Evolutionary conservation across 2,888 invertebrate species (phyloP).

Genomic region (Corbicula japonica): DNA sequence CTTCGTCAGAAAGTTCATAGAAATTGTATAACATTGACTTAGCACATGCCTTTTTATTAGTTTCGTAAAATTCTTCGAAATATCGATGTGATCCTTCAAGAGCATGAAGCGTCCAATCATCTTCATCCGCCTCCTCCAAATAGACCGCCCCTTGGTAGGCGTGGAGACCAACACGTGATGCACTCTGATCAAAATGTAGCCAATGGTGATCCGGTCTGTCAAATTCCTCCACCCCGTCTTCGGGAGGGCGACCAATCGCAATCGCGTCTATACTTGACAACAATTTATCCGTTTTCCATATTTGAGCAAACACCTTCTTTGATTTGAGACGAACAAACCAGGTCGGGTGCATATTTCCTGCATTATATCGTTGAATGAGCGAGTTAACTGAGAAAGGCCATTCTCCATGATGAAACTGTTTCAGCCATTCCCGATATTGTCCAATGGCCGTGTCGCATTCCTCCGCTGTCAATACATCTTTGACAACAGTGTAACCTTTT

Average conservation of each 20-base stretch:
- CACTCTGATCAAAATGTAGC: slow-evolving; percentile 80
- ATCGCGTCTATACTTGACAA: slow-evolving; percentile 80
- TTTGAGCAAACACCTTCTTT: slow-evolving; percentile 75
- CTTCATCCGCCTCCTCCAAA: slow-evolving; percentile 71
- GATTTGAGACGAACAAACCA: slow-evolving; percentile 77
- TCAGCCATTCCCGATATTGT: slow-evolving; percentile 72
- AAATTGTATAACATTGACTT: slow-evolving; percentile 48
- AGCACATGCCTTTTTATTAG: slow-evolving; percentile 46
- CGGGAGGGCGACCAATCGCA: slow-evolving; percentile 81
- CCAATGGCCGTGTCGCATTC: slow-evolving; percentile 70
- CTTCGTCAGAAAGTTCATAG: slow-evolving; percentile 58
- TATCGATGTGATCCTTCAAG: slow-evolving; percentile 70
- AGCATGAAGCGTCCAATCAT: slow-evolving; percentile 73
- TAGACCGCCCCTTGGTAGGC: slow-evolving; percentile 78
- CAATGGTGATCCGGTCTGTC: slow-evolving; percentile 60
- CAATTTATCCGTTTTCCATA: slow-evolving; percentile 81
- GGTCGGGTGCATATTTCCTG: slow-evolving; percentile 75
- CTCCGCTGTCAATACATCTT: slow-evolving; percentile 59
- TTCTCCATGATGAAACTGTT: slow-evolving; percentile 61
- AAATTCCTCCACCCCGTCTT: slow-evolving; percentile 72
- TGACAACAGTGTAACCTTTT: slow-evolving; percentile 76
- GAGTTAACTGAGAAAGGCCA: slow-evolving; percentile 73
- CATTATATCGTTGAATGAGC: slow-evolving; percentile 76
- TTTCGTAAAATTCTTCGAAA: slow-evolving; percentile 64
- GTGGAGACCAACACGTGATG: slow-evolving; percentile 76